phyloP scores from a whole-genome alignment of 2,113 vertebrate genomes.

The Felis catus region F.catus_Fca126_mat1.0 CM031419.1:77906001-77906500 shows the following conservation, averaged over 20 bases:
- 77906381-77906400: not conserved
- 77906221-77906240: conserved; percentile 84
- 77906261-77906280: conserved; percentile 64
- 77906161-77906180: conserved; percentile 94
- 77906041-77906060: not conserved
- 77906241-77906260: conserved; percentile 86
- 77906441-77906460: not conserved
- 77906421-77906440: not conserved
- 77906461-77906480: not conserved
- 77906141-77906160: conserved; percentile 95
- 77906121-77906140: conserved; percentile 50
- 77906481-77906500: not conserved
- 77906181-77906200: conserved; percentile 93
- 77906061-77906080: not conserved
- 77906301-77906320: not conserved
- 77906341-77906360: conserved; percentile 7
- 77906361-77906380: not conserved
- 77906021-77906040: conserved; percentile 35
- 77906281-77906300: not conserved
- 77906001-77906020: not conserved
- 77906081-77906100: not conserved
- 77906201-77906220: conserved; percentile 92
- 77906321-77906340: not conserved
- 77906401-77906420: not conserved
- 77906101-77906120: not conserved